Evolutionary conservation across 1,140 invertebrate species (phyloP).

Genomic region (Macrobrachium nipponense): DNA sequence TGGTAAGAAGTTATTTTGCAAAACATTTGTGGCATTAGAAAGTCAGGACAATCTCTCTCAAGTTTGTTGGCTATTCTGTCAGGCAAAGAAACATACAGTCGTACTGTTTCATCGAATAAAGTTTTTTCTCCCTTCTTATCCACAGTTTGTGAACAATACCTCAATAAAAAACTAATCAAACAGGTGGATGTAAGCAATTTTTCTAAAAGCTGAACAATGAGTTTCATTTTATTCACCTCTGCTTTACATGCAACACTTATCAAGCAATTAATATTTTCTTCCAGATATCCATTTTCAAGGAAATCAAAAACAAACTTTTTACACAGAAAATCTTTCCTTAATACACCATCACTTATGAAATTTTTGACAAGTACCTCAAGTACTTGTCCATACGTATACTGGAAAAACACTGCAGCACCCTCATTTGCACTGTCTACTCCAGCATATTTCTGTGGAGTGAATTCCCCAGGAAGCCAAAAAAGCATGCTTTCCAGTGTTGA

Average conservation of each 20-base stretch:
- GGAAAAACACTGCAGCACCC: conserved; percentile 45
- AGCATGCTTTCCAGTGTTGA: conserved; percentile 23
- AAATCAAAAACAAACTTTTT: conserved; percentile 30
- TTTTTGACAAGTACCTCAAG: conserved; percentile 39
- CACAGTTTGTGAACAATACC: conserved; percentile 38
- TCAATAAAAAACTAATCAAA: conserved; percentile 18
- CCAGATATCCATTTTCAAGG: conserved; percentile 51
- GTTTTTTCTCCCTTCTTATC: conserved; percentile 23
- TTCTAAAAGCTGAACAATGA: conserved; percentile 20
- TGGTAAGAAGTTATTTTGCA: conserved; percentile 55
- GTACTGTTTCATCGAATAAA: conserved; percentile 65
- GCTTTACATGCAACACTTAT: conserved; percentile 20
- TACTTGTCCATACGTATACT: conserved; percentile 43
- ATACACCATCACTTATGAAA: conserved; percentile 22
- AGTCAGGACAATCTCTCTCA: conserved; percentile 55
- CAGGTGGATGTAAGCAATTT: conserved; percentile 23
- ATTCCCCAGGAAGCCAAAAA: conserved; percentile 39
- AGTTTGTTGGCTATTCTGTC: conserved; percentile 66
- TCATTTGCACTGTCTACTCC: conserved; percentile 37
- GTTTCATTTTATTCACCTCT: conserved; percentile 24
- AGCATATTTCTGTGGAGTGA: conserved; percentile 63
- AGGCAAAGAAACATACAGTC: conserved; percentile 64
- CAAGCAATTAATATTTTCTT: conserved; percentile 55
- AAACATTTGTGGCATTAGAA: conserved; percentile 38
- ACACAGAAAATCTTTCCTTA: conserved; percentile 15